Percentiles rank a stretch among this genome's conserved stretches.
phyloP scores from a whole-genome alignment of 2,888 invertebrate genomes.

The Ctenicera cuprea region DNA sequence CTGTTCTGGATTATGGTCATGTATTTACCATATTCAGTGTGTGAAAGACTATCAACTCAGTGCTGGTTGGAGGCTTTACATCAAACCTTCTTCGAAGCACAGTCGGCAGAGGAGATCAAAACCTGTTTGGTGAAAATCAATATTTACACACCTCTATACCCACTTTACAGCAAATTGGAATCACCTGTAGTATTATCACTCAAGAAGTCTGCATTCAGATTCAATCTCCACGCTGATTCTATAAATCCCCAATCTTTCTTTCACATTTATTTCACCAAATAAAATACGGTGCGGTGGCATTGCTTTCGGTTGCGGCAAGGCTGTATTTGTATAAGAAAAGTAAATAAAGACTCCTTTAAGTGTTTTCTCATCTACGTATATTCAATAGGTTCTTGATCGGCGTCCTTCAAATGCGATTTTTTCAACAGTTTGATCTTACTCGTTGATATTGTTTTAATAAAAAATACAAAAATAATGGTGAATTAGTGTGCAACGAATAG shows the following conservation, averaged over 20 bases:
- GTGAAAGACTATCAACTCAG: neutral
- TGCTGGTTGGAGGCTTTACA: constrained; percentile 1
- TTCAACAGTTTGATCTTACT: no score
- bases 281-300: constrained; percentile 22
- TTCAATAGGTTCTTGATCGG: neutral
- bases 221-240: constrained; percentile 32
- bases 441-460: no score
- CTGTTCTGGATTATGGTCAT: neutral
- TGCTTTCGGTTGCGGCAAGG: constrained; percentile 9
- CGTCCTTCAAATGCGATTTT: neutral
- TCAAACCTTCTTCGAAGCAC: constrained; percentile 15
- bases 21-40: neutral
- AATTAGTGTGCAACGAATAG: no score
- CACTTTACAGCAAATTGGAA: constrained; percentile 42
- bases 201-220: constrained; percentile 37
- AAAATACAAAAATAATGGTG: no score
- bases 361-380: neutral
- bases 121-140: constrained; percentile 42
- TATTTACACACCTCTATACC: constrained; percentile 41
- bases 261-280: constrained; percentile 24
- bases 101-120: constrained; percentile 32
- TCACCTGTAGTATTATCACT: constrained; percentile 42
- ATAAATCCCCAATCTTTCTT: constrained; percentile 31
- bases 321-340: constrained; percentile 15
- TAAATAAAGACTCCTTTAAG: constrained; percentile 16